Evolutionary conservation across 2,888 invertebrate species (phyloP), one percentile per base, ranked within the genome.

Genomic region (Heliconius hortense): DNA sequence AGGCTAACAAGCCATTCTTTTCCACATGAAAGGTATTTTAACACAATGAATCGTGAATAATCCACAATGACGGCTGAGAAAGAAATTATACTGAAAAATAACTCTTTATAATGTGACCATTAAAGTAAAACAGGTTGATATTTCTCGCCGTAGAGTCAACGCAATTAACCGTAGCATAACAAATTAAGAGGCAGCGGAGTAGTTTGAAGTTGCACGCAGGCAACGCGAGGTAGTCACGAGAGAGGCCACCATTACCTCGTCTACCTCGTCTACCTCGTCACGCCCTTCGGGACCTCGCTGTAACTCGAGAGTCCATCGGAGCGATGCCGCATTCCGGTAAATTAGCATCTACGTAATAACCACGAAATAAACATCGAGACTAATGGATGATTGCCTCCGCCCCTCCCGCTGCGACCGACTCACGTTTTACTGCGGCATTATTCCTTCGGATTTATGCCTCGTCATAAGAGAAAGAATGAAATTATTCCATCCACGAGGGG

Each of bases 311-410:
- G 35, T 64, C n/a, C 86, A 84, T 84, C 86, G 82, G 82, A 83
- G 84, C 82, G 83, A 81, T 21, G 53, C 7, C 18, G 21, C 53
- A 15, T 81, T 84, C 80, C 82, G 86, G 83, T 87, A 84, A 87
- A 90, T 91, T 90, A 90, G 85, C 87, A 87, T 89, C 86, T 84
- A 85, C 84, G 87, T 86, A 86, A 87, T 89, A 88, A 89, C 89
- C 88, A 89, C 87, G 90, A 89, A 89, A 90, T 90, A 90, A 91
- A 90, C 89, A 88, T 90, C 89, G 88, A 90, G 86, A 90, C 90
- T 90, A 90, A 91, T 92, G 91, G 89, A 90, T 89, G 90, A 91
- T 91, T 87, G 89, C 84, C 80, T 76, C 80, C 79, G 76, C 78
- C 80, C 77, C 77, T 76, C 73, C 73, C 78, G 76, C 78, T 74